phyloP scores from a whole-genome alignment of 2,113 vertebrate species.

The Phoxinus phoxinus region DNA sequence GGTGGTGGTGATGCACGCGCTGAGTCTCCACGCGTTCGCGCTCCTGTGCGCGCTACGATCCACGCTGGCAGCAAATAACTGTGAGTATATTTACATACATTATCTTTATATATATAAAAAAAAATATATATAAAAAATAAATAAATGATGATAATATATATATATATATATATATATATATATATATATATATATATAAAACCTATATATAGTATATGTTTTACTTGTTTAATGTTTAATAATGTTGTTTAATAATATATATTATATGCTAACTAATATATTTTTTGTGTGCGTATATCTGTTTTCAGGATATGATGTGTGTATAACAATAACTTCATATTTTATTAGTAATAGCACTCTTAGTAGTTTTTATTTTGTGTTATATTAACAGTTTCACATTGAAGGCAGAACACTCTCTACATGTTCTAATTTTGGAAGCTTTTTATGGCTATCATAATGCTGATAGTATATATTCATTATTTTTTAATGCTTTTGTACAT shows the following conservation, averaged over 20 bases:
- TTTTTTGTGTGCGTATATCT: neutral
- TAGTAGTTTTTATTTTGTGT: neutral
- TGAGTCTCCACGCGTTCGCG: slow-evolving; percentile 39
- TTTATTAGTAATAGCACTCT: neutral
- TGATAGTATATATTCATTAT: neutral
- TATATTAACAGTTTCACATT: neutral
- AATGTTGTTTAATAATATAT: neutral
- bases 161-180: no score
- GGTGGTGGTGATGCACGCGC: slow-evolving; percentile 44
- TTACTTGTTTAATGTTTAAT: no score
- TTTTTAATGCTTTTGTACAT: neutral
- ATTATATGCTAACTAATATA: neutral
- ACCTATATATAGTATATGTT: no score
- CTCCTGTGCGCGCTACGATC: slow-evolving; percentile 46
- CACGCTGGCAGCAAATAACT: slow-evolving; percentile 55
- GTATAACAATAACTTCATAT: neutral
- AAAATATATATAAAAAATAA: neutral
- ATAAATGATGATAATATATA: no score
- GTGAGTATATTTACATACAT: slow-evolving; percentile 50
- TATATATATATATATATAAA: no score
- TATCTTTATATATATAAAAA: neutral
- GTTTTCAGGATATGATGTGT: neutral
- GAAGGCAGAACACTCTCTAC: neutral
- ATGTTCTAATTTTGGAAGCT: neutral
- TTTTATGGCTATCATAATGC: neutral